Conservation (phyloP, 2,888 invertebrate genomes). For the Pterobdella sp. region DNA sequence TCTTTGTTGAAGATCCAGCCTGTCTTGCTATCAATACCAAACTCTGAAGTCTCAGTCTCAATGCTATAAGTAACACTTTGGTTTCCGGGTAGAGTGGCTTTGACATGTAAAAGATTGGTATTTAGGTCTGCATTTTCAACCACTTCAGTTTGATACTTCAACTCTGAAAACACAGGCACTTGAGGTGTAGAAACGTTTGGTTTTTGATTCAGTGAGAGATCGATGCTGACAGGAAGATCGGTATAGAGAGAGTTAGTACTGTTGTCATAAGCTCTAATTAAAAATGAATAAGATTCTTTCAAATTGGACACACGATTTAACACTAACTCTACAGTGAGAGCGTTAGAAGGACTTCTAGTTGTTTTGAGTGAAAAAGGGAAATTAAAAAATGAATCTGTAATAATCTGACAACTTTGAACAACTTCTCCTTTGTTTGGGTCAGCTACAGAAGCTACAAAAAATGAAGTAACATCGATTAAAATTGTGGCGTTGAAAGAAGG, state of each 20-base stretch:
- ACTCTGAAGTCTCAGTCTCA: background rate
- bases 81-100: background rate
- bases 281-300: background rate
- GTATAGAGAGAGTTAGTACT: background rate
- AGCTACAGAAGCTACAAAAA: conserved; percentile 20
- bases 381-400: background rate
- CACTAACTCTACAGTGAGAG: background rate
- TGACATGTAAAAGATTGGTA: background rate
- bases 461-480: background rate
- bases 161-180: background rate
- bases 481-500: conserved; percentile 20
- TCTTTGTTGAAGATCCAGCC: background rate
- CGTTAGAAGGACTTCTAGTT: background rate
- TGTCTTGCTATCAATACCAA: background rate
- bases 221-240: background rate
- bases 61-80: background rate
- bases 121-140: background rate
- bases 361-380: background rate
- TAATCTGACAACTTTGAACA: conserved; percentile 17
- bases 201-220: background rate
- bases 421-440: conserved; percentile 22
- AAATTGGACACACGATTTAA: background rate
- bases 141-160: background rate
- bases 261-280: conserved; percentile 8
- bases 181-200: background rate